Base-by-base conservation (phyloP, 1,140 invertebrate genomes). In the Zaprionus tsacasi region DNA sequence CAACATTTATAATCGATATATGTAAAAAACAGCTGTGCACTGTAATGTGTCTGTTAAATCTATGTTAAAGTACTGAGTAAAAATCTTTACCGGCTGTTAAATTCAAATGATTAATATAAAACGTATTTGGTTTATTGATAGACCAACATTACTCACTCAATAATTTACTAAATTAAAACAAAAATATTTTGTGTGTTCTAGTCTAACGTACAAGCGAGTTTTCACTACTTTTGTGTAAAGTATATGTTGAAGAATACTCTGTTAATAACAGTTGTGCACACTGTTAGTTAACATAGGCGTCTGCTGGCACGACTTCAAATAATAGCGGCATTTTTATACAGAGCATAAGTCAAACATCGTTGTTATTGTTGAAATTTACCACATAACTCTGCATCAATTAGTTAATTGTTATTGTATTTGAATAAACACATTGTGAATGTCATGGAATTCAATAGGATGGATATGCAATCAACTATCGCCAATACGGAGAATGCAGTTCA, bases 281-380 rank as follows among this genome's bases (percentile, higher is more conserved):
- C 36, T 74, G 71, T 61, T 38, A 74, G 11, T 25, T 57, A 35
- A 61, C 57, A 45, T 11, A 55, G 5, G 66, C 66, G 58, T 74
- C 58, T 33, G 36, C 36, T 56, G 54, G 21, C 13, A 13, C 15
- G 66, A 63, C 80, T 83, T 83, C 17, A 83, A 83, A 85, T 85
- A 71, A 64, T 74, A 85, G 82, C 82, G 82, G 82, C 81, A 81
- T 81, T 85, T 83, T 83, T 38, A 6, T 10, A 54, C 54, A 35
- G 36, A 36, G 59, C 45, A 45, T 65, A 64, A 64, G 52, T 15
- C 10, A 7, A 21, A 52, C 35, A 55, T 63, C 6, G 5, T 27
- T 52, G 13, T 10, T 35, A 43, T 65, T 70, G 40, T 50, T 63
- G 4, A 58, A 57, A 2, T 17, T 58, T 15, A 17, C 12, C 25